Base-by-base conservation (phyloP, 2,888 invertebrate genomes). In the Rhopalosiphum nymphaeae region DNA sequence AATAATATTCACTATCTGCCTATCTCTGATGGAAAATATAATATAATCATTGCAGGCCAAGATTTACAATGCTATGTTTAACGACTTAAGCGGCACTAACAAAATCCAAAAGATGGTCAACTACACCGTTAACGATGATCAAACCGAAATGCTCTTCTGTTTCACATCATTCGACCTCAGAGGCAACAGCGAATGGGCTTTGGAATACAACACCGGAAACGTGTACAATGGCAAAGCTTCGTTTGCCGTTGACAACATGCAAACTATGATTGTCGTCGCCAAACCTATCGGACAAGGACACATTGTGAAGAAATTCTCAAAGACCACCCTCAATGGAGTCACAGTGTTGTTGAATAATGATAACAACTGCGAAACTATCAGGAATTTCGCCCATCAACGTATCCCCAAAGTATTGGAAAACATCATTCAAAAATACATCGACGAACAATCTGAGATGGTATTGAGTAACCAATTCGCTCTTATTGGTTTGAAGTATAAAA, bases 291-390 rank as follows among this genome's bases (percentile, higher is more conserved):
- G 16, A 57, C 85, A n/a, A 25, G 57, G 3, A 9, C 13, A 44
- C 26, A 61, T 61, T 11, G 26, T 3, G 7, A 11, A 87, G 46
- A 57, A 36, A 3, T 86, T 86, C 36, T 57, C 42, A 13, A 92
- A 86, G 25, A 92, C 86, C n/a, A 46, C 26, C n/a, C 61, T 92
- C 91, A 92, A 92, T 26, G 91, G 86, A 3, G 57, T 92, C 46
- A 57, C n/a, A 36, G 25, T 92, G 13, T 9, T 92, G 26, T 92
- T 92, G 61, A 29, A 57, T 36, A 86, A n/a, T 9, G 91, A 92
- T n/a, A 46, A 86, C n/a, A 86, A 92, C 57, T 61, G 91, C 26
- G 86, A 86, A 46, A 36, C 91, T 0, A 92, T 92, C 36, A 92
- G 91, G 26, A 0, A 49, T 90, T 57, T 78, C 9, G 91, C 36